Conservation (phyloP, 1,140 invertebrate genomes). For the Monochamus saltuarius region DNA sequence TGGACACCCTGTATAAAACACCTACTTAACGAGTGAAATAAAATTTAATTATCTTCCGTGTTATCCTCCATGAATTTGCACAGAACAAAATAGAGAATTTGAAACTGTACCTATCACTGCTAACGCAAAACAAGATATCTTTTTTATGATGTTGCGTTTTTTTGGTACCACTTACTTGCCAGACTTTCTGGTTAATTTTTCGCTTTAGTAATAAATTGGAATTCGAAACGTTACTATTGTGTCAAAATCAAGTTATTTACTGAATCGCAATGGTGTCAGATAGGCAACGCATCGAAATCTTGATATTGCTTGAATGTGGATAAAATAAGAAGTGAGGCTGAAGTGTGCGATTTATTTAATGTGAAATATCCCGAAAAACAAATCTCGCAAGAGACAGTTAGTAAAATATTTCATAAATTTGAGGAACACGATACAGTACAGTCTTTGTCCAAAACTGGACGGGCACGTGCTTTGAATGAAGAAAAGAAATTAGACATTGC, state of each 20-base stretch:
- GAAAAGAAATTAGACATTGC: slow-evolving; percentile 20
- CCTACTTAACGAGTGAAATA: too few species aligned
- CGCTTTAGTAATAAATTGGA: slow-evolving; percentile 3
- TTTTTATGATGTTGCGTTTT: slow-evolving; percentile 14
- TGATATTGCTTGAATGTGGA: slow-evolving; percentile 20
- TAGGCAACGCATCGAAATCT: slow-evolving; percentile 12
- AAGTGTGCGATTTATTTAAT: slow-evolving; percentile 18
- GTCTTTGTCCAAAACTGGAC: neutral
- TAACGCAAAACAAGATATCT: neutral
- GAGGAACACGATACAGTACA: slow-evolving; percentile 12
- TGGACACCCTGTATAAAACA: too few species aligned
- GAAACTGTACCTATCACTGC: neutral
- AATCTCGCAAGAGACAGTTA: slow-evolving; percentile 10
- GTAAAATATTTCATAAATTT: slow-evolving; percentile 22
- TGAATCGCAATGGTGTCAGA: slow-evolving; percentile 9
- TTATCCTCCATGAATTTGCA: neutral
- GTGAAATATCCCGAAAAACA: slow-evolving; percentile 13
- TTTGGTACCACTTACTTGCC: neutral
- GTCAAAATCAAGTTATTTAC: slow-evolving; percentile 7
- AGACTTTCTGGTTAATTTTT: neutral
- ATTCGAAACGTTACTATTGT: neutral
- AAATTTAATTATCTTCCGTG: slow-evolving; percentile 1
- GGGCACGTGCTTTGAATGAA: slow-evolving; percentile 2
- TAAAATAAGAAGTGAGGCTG: slow-evolving; percentile 15
- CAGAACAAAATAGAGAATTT: too few species aligned